Percentiles rank a stretch among this genome's conserved stretches.
phyloP scores from a whole-genome alignment of 30 jellyfish, hydroid and myxozoan genomes.

The Mastigias papua region DNA sequence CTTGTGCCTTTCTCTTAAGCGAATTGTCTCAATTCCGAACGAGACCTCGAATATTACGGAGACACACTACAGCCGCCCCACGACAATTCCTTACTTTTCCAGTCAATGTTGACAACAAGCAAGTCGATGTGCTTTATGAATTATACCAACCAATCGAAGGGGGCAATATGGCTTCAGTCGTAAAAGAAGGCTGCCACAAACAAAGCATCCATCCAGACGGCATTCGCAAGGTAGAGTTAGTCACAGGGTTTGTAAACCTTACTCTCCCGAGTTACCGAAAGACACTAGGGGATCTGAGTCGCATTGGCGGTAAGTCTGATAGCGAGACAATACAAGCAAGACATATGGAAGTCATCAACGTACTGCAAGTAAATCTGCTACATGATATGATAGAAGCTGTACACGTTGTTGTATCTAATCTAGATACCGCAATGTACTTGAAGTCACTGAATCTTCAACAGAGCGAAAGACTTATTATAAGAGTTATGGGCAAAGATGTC shows the following conservation, averaged over 20 bases:
- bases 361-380: conserved; percentile 9
- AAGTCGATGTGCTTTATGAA: not conserved
- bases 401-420: conserved; percentile 17
- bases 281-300: conserved; percentile 3
- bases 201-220: not conserved
- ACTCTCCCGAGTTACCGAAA: conserved; percentile 8
- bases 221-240: not conserved
- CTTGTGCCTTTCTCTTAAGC: no score
- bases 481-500: conserved; percentile 13
- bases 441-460: not conserved
- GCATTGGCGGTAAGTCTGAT: not conserved
- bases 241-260: conserved; percentile 10
- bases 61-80: no score
- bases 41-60: no score
- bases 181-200: not conserved
- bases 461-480: conserved; percentile 25
- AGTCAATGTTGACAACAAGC: not conserved
- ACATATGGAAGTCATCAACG: conserved; percentile 30
- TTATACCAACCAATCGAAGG: not conserved
- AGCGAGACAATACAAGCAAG: not conserved
- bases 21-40: no score
- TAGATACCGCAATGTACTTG: conserved; percentile 21
- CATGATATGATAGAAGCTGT: not conserved
- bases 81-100: not conserved
- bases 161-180: not conserved